These are phyloP conservation scores for human DNA, from an alignment of 2,113 vertebrate genomes.

Conservation along the genomic window GRCh38 chr15:93759501-93760000, in stretches of 20 bases:
- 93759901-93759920: background rate
- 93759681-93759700: conserved; percentile 48
- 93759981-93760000: background rate
- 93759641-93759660: conserved; percentile 32
- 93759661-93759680: conserved; percentile 70
- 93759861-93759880: background rate
- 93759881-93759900: rapidly evolving
- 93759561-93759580: background rate
- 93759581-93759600: background rate
- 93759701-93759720: conserved; percentile 70
- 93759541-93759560: conserved; percentile 23
- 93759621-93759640: conserved; percentile 17
- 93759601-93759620: background rate
- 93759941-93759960: background rate
- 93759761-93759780: conserved; percentile 72
- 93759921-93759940: rapidly evolving
- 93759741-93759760: conserved; percentile 75
- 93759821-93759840: conserved; percentile 26
- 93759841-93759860: background rate
- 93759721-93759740: conserved; percentile 61
- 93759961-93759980: background rate
- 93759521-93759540: background rate
- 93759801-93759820: conserved; percentile 69
- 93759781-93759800: conserved; percentile 40
- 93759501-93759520: conserved; percentile 5